These are phyloP conservation scores for Trichechus manatus DNA, from an alignment of 2,113 vertebrate genomes.

Conservation along the genomic window DNA sequence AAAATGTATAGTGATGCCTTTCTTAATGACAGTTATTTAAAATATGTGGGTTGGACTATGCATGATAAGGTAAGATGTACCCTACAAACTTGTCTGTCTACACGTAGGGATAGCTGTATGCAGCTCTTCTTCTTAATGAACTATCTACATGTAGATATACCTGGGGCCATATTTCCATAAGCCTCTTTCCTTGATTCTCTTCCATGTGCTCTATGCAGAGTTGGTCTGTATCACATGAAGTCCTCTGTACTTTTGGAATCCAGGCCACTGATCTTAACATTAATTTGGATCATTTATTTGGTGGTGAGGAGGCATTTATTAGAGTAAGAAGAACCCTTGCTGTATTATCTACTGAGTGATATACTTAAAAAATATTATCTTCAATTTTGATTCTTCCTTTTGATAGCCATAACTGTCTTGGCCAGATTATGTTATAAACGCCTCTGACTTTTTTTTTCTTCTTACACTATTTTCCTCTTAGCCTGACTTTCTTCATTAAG, in stretches of 20 bases:
- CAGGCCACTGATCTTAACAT: background rate
- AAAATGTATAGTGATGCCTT: slow-evolving; percentile 99
- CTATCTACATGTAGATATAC: background rate
- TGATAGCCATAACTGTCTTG: slow-evolving; percentile 21
- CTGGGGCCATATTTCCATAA: background rate
- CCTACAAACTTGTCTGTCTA: background rate
- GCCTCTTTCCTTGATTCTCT: background rate
- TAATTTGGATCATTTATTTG: background rate
- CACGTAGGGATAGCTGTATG: background rate
- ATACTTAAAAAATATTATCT: background rate
- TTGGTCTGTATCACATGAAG: background rate
- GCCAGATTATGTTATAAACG: background rate
- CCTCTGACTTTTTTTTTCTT: background rate
- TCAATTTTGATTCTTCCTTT: slow-evolving; percentile 36
- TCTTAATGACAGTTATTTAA: slow-evolving; percentile 99
- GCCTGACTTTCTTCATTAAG: background rate
- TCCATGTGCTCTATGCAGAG: background rate
- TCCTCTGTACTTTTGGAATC: background rate
- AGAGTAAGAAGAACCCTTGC: slow-evolving; percentile 1
- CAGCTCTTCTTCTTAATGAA: background rate
- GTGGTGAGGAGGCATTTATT: slow-evolving; percentile 27
- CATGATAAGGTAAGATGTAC: slow-evolving; percentile 95
- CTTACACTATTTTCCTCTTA: background rate
- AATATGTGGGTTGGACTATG: slow-evolving; percentile 99
- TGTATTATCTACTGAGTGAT: slow-evolving; percentile 28